Conservation (phyloP, 2,113 vertebrate species). For the Isurus oxyrinchus region DNA sequence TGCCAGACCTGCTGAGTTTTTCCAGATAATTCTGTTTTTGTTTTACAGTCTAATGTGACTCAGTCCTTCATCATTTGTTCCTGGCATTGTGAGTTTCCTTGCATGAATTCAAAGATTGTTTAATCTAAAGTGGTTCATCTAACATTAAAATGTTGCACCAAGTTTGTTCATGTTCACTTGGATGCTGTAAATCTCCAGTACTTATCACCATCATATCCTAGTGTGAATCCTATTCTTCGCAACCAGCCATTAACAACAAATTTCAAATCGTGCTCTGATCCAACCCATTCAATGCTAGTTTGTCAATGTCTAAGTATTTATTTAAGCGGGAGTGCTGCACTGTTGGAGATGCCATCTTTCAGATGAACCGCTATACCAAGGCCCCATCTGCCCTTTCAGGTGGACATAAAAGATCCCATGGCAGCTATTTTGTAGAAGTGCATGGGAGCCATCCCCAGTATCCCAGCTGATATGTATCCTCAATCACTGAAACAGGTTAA, state of each 20-base stretch:
- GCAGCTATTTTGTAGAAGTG: neutral
- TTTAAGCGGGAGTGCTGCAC: neutral
- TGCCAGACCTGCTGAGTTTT: too few species aligned
- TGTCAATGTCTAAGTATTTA: neutral
- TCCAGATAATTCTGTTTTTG: too few species aligned
- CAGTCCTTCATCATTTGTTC: neutral
- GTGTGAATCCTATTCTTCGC: neutral
- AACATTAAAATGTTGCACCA: neutral
- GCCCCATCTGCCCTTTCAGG: too few species aligned
- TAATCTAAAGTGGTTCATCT: neutral
- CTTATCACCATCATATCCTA: neutral
- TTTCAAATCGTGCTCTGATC: neutral
- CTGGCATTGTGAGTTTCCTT: neutral
- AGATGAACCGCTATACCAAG: too few species aligned
- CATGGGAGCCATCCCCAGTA: too few species aligned
- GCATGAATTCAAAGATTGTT: neutral
- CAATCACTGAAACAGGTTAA: neutral
- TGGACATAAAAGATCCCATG: neutral
- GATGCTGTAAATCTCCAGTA: neutral
- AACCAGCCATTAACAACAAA: neutral
- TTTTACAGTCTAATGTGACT: neutral
- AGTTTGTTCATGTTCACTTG: neutral
- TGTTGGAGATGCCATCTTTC: neutral
- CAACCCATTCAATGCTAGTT: neutral
- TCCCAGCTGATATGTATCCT: too few species aligned